A percentile compares a stretch with the other conserved stretches of the same genome.
phyloP scores from a whole-genome alignment of 2,797 vertebrate species.

The Eulemur rubriventer region DNA sequence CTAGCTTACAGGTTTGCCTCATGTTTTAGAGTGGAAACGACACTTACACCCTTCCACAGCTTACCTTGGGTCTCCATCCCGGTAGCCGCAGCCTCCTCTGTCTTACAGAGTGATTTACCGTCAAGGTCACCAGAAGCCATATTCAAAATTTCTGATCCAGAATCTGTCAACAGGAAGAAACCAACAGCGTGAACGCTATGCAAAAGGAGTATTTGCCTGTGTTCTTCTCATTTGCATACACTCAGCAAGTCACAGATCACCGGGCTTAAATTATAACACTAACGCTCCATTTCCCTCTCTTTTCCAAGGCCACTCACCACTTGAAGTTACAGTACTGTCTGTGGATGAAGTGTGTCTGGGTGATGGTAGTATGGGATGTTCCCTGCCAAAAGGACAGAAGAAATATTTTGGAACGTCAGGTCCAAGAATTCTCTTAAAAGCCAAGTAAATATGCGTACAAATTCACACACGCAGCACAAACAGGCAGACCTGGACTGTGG shows the following conservation, averaged over 20 bases:
- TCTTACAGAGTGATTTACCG: constrained; percentile 21
- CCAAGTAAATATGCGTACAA: neutral
- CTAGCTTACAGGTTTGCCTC: neutral
- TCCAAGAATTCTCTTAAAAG: neutral
- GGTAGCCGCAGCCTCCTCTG: neutral
- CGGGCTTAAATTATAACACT: neutral
- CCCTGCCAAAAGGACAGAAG: constrained; percentile 73
- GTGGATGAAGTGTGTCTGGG: constrained; percentile 25
- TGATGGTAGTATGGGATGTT: neutral
- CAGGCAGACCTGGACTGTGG: constrained; percentile 78
- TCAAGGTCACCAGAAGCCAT: constrained; percentile 55
- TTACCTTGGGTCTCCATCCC: constrained; percentile 44
- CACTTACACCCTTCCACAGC: neutral
- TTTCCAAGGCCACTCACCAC: constrained; percentile 71
- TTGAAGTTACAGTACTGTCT: neutral
- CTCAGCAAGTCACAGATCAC: neutral
- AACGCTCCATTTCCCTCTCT: neutral
- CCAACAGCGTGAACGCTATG: neutral
- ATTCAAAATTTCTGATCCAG: constrained; percentile 61
- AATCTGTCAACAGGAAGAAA: constrained; percentile 64
- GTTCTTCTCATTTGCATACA: neutral
- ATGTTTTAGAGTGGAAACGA: neutral
- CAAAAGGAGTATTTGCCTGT: constrained; percentile 46
- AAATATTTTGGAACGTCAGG: neutral
- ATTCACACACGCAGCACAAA: neutral